Evolutionary conservation across 1,140 invertebrate species (phyloP).

Genomic region (Neodiprion lecontei): DNA sequence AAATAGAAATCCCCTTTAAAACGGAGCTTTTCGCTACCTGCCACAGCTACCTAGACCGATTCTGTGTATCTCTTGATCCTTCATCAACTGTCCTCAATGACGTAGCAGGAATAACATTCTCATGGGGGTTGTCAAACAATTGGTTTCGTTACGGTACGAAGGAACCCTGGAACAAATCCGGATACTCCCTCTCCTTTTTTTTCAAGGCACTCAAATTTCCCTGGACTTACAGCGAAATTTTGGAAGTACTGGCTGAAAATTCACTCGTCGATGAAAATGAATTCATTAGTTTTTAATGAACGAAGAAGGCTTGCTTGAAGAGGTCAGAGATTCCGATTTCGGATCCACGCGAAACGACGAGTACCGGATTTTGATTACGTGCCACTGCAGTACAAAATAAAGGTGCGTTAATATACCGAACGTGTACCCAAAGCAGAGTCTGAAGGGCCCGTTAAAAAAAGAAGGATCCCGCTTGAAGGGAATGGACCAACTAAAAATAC

Average conservation of each 20-base stretch:
- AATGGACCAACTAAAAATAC: conserved; percentile 17
- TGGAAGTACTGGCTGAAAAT: neutral
- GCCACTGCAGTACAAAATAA: conserved; percentile 27
- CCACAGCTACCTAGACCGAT: neutral
- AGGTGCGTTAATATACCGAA: conserved; percentile 22
- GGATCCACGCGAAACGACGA: neutral
- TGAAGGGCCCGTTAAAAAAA: conserved; percentile 29
- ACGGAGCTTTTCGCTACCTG: neutral
- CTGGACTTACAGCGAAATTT: too few species aligned
- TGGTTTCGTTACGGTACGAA: too few species aligned
- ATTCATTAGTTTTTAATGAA: neutral
- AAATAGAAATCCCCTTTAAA: neutral
- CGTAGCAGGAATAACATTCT: neutral
- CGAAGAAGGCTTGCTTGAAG: neutral
- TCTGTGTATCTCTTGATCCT: neutral
- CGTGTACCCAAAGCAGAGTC: conserved; percentile 27
- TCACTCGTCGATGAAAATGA: neutral
- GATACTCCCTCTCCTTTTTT: too few species aligned
- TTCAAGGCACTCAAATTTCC: too few species aligned
- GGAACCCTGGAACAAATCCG: too few species aligned
- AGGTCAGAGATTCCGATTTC: neutral
- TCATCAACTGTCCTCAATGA: neutral
- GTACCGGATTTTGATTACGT: conserved; percentile 17
- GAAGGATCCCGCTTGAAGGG: conserved; percentile 18
- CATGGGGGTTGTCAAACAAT: neutral